A percentile compares a stretch with the other conserved stretches of the same genome.
phyloP scores from a whole-genome alignment of 2,113 vertebrate species.

The Haemorhous mexicanus region DNA sequence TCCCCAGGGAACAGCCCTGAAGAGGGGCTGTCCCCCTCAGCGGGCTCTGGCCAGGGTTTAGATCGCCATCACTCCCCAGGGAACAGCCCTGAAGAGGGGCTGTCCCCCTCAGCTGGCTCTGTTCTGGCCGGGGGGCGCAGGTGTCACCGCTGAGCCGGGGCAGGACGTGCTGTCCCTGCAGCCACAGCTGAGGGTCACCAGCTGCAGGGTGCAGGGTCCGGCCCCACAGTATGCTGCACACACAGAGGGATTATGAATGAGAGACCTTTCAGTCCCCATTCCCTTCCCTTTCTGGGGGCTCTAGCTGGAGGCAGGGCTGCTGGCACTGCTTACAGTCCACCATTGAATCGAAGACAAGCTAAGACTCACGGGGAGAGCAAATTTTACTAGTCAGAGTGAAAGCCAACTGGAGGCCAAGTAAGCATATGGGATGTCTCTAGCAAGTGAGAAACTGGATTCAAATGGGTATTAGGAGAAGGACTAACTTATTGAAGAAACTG shows the following conservation, averaged over 20 bases:
- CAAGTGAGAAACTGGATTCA: not conserved
- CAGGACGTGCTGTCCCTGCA: not conserved
- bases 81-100: not conserved
- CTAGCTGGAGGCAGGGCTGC: not conserved
- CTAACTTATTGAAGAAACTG: not conserved
- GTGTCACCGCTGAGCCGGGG: not conserved
- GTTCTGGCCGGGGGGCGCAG: accelerated
- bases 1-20: too few relatives aligned
- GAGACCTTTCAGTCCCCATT: not conserved
- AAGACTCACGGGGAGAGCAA: not conserved
- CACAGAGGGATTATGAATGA: not conserved
- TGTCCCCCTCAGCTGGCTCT: not conserved
- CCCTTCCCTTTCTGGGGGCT: not conserved
- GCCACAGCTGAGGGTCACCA: not conserved
- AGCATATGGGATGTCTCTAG: not conserved
- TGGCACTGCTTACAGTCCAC: not conserved
- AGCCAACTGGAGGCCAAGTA: not conserved
- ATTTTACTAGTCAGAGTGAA: not conserved
- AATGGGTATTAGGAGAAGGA: not conserved
- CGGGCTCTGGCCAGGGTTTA: too few relatives aligned
- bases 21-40: too few relatives aligned
- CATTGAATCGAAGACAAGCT: not conserved
- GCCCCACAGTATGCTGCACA: not conserved
- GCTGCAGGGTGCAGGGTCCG: not conserved
- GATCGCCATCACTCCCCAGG: too few relatives aligned